A percentile compares a stretch with the other conserved stretches of the same genome.
These are phyloP conservation scores for Perithous albicinctus DNA, from an alignment of 2,888 invertebrate species.

Conservation along the genomic window DNA sequence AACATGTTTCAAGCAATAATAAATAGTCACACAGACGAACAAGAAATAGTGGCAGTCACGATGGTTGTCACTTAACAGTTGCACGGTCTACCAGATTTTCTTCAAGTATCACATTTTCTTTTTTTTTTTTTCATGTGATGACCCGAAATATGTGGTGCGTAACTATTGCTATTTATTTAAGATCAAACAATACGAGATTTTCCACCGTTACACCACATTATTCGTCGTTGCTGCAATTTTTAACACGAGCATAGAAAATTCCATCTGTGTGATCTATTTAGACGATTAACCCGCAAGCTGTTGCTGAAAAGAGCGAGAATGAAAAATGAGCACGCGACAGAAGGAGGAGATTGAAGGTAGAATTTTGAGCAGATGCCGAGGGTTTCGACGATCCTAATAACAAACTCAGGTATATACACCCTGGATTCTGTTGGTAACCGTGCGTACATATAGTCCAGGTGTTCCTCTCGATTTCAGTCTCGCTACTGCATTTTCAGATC, in stretches of 20 bases:
- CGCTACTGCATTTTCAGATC: conserved; percentile 47
- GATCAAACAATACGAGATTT: not conserved
- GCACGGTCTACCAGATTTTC: too few species aligned
- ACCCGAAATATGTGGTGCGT: too few species aligned
- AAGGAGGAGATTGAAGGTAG: conserved; percentile 62
- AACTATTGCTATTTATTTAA: too few species aligned
- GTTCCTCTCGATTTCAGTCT: conserved; percentile 47
- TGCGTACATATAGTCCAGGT: conserved; percentile 65
- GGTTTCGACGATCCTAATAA: conserved; percentile 36
- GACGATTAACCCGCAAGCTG: conserved; percentile 3
- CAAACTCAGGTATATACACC: conserved; percentile 55
- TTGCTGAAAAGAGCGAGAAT: conserved; percentile 20
- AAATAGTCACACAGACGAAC: too few species aligned
- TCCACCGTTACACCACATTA: not conserved
- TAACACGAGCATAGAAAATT: not conserved
- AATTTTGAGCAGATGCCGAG: conserved; percentile 61
- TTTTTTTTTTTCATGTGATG: too few species aligned
- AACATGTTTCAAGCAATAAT: too few species aligned
- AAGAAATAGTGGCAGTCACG: too few species aligned
- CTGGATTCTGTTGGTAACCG: conserved; percentile 6
- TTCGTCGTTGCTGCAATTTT: not conserved
- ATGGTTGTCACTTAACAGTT: too few species aligned
- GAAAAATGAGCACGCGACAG: conserved; percentile 65
- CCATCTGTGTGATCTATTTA: conserved; percentile 15
- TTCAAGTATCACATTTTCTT: too few species aligned